Percentiles rank a stretch among this genome's conserved stretches.
These are phyloP conservation scores for Calliopum simillimum DNA, from an alignment of 2,888 invertebrate genomes.

Conservation along the genomic window DNA sequence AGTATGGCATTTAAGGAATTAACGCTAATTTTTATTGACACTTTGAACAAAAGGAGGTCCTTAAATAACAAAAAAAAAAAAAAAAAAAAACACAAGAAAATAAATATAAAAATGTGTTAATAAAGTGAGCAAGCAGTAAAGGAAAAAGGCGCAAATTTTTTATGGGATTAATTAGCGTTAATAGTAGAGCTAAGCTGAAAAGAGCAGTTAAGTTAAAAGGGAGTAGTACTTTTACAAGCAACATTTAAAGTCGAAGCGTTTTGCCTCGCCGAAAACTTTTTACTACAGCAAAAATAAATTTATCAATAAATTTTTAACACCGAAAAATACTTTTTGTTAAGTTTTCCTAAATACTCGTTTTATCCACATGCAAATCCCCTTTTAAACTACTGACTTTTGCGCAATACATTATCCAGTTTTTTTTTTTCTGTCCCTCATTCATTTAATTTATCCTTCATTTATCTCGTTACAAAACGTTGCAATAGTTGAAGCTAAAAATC, in stretches of 20 bases:
- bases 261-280: too few relatives aligned
- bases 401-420: neutral
- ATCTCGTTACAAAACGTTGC: neutral
- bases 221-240: too few relatives aligned
- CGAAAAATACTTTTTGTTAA: neutral
- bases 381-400: neutral
- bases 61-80: neutral
- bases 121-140: neutral
- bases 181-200: too few relatives aligned
- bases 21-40: constrained; percentile 48
- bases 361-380: too few relatives aligned
- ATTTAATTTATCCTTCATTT: neutral
- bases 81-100: neutral
- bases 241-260: too few relatives aligned
- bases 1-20: constrained; percentile 33
- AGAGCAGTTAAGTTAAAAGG: too few relatives aligned
- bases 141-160: too few relatives aligned
- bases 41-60: constrained; percentile 33
- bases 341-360: too few relatives aligned
- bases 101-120: too few relatives aligned
- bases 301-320: too few relatives aligned
- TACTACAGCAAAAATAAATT: too few relatives aligned
- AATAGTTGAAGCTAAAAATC: neutral
- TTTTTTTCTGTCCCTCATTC: neutral
- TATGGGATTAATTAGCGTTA: too few relatives aligned